Base-by-base conservation (phyloP, 2,113 vertebrate genomes). In the Myrmecophaga tridactyla region DNA sequence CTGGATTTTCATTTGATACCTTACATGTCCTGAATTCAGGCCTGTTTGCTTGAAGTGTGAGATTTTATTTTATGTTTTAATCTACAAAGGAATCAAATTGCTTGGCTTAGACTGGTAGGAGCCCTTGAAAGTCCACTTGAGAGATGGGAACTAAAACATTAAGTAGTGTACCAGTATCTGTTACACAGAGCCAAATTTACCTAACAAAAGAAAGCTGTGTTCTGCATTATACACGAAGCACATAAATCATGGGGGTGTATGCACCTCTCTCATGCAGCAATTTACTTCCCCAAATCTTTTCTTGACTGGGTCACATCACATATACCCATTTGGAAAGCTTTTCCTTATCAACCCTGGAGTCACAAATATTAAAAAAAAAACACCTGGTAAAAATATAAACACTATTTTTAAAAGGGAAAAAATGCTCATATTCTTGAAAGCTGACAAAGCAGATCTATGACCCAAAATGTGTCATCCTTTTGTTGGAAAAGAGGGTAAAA, bases 121-220 rank as follows among this genome's bases (percentile, higher is more conserved):
- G 95, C 76, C 39, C 92, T 80, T 96, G 92, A 36, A 84, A 94
- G 95, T 88, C 86, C 88, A 93, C 81, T 84, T 84, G 46, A 96
- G 90, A 85, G 75, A 93, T 29, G 65, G 84, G 90, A 95, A 53
- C 31, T 63, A 73, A 97, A 92, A 81, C 62, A 80, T 29, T 27
- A 20, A 41, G 62, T 89, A 92, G 53, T 25, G 6, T 27, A 93
- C 86, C 89, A 76, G 7, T 43, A 4, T 81, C 39, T 7, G 73
- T 39, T 7, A 89, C 70, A 15, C 18, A 10, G 43, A 73, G 82
- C 78, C 94, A 65, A 4, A 91, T 78, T 92, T 94, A 20, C 65
- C 84, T 78, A 62, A 41, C 92, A 82, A 92, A 95, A 80, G 83
- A 85, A 29, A 12, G 67, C 78, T 95, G 77, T 94, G 56, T 87